phyloP scores from a whole-genome alignment of 2,797 vertebrate genomes.

The Crax fasciolata region DNA sequence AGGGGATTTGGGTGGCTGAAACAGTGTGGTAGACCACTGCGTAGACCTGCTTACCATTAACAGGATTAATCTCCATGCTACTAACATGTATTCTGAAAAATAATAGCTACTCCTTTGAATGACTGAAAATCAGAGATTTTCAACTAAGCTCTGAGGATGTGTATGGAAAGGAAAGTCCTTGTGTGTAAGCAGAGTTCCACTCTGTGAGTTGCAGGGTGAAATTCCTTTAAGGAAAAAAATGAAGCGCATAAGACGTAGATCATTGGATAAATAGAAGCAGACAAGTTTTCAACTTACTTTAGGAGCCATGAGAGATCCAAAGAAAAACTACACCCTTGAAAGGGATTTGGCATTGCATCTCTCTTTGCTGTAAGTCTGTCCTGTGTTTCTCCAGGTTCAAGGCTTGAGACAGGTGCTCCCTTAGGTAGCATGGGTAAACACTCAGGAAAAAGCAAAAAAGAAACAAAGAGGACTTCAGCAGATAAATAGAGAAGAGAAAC shows the following conservation, averaged over 20 bases:
- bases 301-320: neutral
- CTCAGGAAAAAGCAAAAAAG: neutral
- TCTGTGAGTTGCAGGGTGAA: neutral
- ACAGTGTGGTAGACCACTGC: neutral
- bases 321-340: neutral
- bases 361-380: neutral
- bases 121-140: neutral
- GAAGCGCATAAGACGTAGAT: rapidly evolving
- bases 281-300: neutral
- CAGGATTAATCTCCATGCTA: slow-evolving; percentile 7
- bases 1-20: neutral
- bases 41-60: neutral
- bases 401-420: neutral
- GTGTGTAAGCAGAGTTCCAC: rapidly evolving
- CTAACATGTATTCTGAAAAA: neutral
- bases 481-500: neutral
- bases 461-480: neutral
- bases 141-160: neutral
- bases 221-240: neutral
- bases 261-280: neutral
- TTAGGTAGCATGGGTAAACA: rapidly evolving
- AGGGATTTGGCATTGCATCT: neutral
- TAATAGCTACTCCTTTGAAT: neutral
- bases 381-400: neutral
- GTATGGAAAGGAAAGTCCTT: neutral